Base-by-base conservation (phyloP, 2,797 vertebrate genomes). In the Rhynchonycteris naso region DNA sequence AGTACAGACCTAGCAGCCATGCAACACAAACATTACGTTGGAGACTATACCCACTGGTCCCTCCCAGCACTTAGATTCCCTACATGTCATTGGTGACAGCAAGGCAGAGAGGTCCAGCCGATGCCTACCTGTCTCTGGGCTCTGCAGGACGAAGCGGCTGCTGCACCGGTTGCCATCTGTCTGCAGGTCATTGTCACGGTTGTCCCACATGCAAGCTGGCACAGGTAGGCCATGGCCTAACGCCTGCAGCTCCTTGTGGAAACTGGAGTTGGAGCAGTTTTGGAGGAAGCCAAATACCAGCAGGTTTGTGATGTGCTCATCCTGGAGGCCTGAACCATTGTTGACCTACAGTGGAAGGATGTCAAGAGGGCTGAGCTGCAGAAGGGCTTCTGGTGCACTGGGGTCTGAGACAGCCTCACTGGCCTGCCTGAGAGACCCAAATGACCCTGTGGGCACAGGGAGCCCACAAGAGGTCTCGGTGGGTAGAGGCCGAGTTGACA, bases 251-350 rank as follows among this genome's bases (percentile, higher is more conserved):
- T 98, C 97, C 0, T 63, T 26, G 6, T 2, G 76, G 90, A 98
- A 98, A 4, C 19, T 21, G 0, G 18, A 74, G 74, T 95, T 81
- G 16, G 92, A 19, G 66, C 88, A 97, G 4, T 13, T 95, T 11
- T 98, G 96, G 92, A 99, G 97, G 94, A 98, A 99, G 91, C 63
- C 56, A 28, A 97, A 96, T 28, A 98, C 88, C 89, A 98, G 92
- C 1, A 95, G 18, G 1, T 38, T 0, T 10, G 95, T 85, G 82
- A 95, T 28, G 26, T 0, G 7, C 28, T 90, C 76, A 1, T 83
- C 72, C 58, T 24, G 18, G 22, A 89, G 93, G 93, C 96, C 65
- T 30, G 96, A 38, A 1, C 92, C 92, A 0, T 63, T 95, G 85
- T 7, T 82, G 30, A 97, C 94, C 97, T 97, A 58, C 3, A 33